Conservation (phyloP, 1,140 invertebrate species). For the Pissodes strobi region DNA sequence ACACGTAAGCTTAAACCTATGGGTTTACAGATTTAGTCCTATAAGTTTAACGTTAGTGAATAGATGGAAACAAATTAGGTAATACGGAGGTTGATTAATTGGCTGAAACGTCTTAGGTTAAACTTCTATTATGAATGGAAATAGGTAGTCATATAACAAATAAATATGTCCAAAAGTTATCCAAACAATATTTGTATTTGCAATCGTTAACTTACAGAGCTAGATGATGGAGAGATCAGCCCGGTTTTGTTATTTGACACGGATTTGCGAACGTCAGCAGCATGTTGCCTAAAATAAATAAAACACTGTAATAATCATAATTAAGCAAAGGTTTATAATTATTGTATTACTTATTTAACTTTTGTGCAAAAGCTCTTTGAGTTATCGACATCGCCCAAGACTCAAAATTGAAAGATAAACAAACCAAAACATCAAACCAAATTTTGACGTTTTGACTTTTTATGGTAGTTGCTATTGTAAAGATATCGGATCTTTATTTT, state of each 20-base stretch:
- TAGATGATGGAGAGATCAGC: conserved; percentile 63
- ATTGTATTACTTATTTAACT: conserved; percentile 70
- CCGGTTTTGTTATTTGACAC: conserved; percentile 66
- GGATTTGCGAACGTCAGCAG: conserved; percentile 76
- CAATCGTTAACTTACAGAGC: conserved; percentile 59
- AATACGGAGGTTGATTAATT: no score
- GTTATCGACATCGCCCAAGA: conserved; percentile 60
- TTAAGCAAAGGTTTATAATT: conserved; percentile 23
- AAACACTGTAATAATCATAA: conserved; percentile 22
- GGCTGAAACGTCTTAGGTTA: no score
- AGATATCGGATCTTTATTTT: no score
- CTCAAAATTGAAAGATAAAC: background rate
- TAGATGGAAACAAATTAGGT: no score
- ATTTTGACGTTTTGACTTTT: no score
- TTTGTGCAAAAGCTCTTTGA: conserved; percentile 79
- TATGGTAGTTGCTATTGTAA: no score
- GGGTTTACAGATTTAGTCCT: no score
- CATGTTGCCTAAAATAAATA: conserved; percentile 66
- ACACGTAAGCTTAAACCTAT: no score
- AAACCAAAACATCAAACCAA: no score
- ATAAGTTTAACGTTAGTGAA: no score
- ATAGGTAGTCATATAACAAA: background rate
- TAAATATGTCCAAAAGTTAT: background rate
- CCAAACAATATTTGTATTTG: background rate
- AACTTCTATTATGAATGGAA: no score